Base-by-base conservation (phyloP, 1,140 invertebrate genomes). In the Calephelis virginiensis region DNA sequence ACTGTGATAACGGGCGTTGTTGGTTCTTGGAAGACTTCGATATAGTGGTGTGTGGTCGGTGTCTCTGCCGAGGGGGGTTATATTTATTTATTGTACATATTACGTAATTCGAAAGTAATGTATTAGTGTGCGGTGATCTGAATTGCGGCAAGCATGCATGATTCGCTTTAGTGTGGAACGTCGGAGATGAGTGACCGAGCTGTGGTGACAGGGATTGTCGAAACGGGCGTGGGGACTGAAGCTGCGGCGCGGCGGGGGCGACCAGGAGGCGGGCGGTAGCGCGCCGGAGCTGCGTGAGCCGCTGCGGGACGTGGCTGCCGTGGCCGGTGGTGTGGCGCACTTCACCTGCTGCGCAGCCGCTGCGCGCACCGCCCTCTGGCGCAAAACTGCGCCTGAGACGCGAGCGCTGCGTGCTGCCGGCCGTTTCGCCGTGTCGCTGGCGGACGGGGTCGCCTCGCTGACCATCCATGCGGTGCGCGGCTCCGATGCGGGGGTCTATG, bases 401-500 rank as follows among this genome's bases (percentile, higher is more conserved):
- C 90, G 90, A 53, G 85, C 92, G 28, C 76, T 93, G 37, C 85
- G 92, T 11, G 90, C 89, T 74, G 89, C 89, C 7, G 92, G 92
- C 7, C 84, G 92, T 9, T 92, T 93, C 74, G 81, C 85, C 50
- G 82, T 93, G 45, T 77, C 73, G 9, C 79, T 92, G 28, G 81
- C 82, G 0, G 92, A 93, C 72, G 92, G 92, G 0, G 75, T 91
- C 37, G 92, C 92, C 5, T 82, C 90, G 5, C 81, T 93, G 13
- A 90, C 89, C 0, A 92, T 94, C 14, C 92, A 92, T 70, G 90
- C 92, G 62, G 91, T 86, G 28, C 93, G 92, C 61, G 81, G 91
- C 0, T 90, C 92, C 2, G 94, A 95, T 79, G 92, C 93, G 8
- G 94, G 94, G 14, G 91, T 92, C 8, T 95, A 95, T 81, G 90